phyloP scores from a whole-genome alignment of 2,797 vertebrate genomes.

The Propithecus deckenii region DNA sequence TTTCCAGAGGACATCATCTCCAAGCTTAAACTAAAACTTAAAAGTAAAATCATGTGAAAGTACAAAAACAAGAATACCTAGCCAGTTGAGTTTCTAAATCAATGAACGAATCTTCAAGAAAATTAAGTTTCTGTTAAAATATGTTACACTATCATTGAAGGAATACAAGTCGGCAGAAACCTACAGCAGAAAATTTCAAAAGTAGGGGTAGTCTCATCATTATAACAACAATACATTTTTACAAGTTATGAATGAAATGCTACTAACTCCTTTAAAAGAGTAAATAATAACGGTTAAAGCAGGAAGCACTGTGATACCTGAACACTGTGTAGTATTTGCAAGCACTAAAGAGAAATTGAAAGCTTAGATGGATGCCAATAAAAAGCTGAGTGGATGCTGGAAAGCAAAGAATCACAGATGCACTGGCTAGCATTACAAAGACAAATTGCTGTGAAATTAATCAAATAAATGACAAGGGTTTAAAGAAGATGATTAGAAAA shows the following conservation, averaged over 20 bases:
- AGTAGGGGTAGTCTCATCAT: neutral
- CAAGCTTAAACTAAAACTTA: neutral
- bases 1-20: neutral
- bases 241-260: neutral
- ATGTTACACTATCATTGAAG: neutral
- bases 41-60: neutral
- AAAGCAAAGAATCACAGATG: neutral
- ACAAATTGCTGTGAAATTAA: neutral
- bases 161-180: neutral
- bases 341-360: neutral
- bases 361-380: neutral
- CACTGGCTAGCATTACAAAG: neutral
- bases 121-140: neutral
- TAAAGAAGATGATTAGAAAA: neutral
- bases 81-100: neutral
- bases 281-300: neutral
- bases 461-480: neutral
- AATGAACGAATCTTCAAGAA: neutral
- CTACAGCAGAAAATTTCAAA: neutral
- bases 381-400: neutral
- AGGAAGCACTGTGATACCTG: neutral
- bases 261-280: neutral
- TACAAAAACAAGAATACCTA: neutral
- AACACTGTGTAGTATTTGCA: neutral
- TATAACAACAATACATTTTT: neutral